A percentile compares a stretch with the other conserved stretches of the same genome.
Evolutionary conservation across 2,797 vertebrate species (phyloP).

Genomic region (Aulostomus chinensis): DNA sequence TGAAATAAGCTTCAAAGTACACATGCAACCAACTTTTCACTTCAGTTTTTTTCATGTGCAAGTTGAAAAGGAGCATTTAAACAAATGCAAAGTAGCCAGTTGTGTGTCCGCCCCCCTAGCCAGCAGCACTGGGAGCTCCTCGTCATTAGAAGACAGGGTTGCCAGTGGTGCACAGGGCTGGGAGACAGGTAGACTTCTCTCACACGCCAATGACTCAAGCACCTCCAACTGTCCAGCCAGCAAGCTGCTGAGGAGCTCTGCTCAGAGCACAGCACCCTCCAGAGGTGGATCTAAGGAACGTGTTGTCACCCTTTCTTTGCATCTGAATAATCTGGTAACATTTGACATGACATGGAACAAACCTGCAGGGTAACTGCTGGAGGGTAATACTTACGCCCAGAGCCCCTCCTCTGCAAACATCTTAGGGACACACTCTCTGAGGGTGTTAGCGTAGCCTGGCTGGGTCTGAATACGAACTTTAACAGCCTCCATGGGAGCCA

Average conservation of each 20-base stretch:
- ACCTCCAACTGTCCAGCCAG: conserved; percentile 90
- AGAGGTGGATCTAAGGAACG: conserved; percentile 98
- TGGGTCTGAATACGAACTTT: conserved; percentile 98
- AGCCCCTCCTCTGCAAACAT: conserved; percentile 94
- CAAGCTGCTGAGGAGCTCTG: conserved; percentile 85
- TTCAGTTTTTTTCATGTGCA: too few species aligned
- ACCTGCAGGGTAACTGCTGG: too few species aligned
- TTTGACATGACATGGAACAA: background rate
- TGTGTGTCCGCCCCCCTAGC: conserved; percentile 80
- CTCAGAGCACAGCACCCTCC: conserved; percentile 79
- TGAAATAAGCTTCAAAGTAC: too few species aligned
- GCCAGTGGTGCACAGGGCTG: conserved; percentile 82
- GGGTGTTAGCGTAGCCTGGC: conserved; percentile 93
- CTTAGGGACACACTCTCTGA: conserved; percentile 89
- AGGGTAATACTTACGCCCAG: conserved; percentile 97
- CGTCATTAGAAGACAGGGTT: conserved; percentile 60
- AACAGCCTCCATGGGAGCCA: conserved; percentile 97
- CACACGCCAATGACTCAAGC: conserved; percentile 98
- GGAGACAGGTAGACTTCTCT: conserved; percentile 88
- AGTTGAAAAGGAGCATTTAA: too few species aligned
- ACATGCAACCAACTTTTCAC: too few species aligned
- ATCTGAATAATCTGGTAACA: background rate
- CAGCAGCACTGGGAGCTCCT: conserved; percentile 75
- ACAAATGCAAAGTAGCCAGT: background rate
- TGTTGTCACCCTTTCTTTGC: conserved; percentile 56